phyloP scores from a whole-genome alignment of 2,888 invertebrate genomes.

The Meloe dianella region DNA sequence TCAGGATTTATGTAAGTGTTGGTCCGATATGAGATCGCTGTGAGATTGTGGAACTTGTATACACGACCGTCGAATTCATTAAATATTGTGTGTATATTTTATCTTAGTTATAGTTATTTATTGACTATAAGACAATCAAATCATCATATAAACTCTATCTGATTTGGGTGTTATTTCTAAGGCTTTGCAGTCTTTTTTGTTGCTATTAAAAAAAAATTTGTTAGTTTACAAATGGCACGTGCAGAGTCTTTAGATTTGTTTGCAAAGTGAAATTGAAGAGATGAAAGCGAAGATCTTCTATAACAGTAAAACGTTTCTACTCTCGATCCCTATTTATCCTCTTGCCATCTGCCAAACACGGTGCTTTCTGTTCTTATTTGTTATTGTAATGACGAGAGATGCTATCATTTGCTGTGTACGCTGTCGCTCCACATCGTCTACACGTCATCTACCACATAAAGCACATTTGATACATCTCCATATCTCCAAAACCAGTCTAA shows the following conservation, averaged over 20 bases:
- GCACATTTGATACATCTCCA: slow-evolving; percentile 50
- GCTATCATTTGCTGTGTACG: slow-evolving; percentile 55
- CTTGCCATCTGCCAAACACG: slow-evolving; percentile 51
- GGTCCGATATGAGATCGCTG: slow-evolving; percentile 45
- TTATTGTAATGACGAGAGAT: slow-evolving; percentile 60
- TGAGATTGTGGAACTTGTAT: slow-evolving; percentile 38
- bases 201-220: too few relatives aligned
- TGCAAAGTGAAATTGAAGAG: background rate
- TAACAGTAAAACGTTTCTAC: background rate
- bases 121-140: slow-evolving; percentile 22
- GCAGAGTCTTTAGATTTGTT: background rate
- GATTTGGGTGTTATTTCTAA: slow-evolving; percentile 9
- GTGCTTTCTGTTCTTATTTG: slow-evolving; percentile 58
- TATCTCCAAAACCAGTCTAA: slow-evolving; percentile 37
- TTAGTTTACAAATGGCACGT: slow-evolving; percentile 4
- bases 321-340: slow-evolving; percentile 50
- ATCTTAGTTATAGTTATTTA: slow-evolving; percentile 33
- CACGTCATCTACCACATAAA: slow-evolving; percentile 52
- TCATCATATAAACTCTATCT: slow-evolving; percentile 22
- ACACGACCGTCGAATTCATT: slow-evolving; percentile 41
- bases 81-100: slow-evolving; percentile 38
- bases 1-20: slow-evolving; percentile 48
- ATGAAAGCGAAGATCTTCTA: background rate
- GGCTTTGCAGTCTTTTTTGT: background rate
- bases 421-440: slow-evolving; percentile 55